These are phyloP conservation scores for Aspidoscelis tigris DNA, from an alignment of 2,113 vertebrate genomes.

Conservation along the genomic window DNA sequence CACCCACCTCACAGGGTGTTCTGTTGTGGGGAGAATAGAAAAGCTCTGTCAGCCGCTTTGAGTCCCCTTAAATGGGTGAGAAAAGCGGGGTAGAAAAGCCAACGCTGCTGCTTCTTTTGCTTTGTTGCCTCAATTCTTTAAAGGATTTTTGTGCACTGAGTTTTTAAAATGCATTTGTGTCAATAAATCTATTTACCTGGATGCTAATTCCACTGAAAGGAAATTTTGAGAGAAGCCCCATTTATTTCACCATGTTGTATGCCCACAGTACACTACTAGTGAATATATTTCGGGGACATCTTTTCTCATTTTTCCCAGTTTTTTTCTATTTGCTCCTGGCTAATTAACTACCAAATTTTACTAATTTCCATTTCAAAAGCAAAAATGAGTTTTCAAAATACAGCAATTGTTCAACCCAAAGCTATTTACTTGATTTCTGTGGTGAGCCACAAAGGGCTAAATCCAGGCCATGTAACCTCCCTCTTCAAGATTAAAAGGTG, in stretches of 20 bases:
- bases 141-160: too few relatives aligned
- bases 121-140: too few relatives aligned
- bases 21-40: too few relatives aligned
- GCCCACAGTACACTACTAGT: neutral
- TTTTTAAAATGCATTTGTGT: too few relatives aligned
- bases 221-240: neutral
- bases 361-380: slow-evolving; percentile 18
- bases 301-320: neutral
- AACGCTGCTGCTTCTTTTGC: too few relatives aligned
- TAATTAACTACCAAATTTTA: neutral
- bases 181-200: neutral
- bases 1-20: too few relatives aligned
- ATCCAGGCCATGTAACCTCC: neutral
- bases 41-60: too few relatives aligned
- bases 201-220: slow-evolving; percentile 12
- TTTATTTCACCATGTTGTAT: neutral
- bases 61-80: too few relatives aligned
- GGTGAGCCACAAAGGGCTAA: neutral
- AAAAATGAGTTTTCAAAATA: neutral
- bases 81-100: too few relatives aligned
- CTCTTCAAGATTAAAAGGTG: neutral
- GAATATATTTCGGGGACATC: neutral
- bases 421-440: neutral
- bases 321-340: neutral
- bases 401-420: neutral